Evolutionary conservation across 2,797 vertebrate genomes (phyloP).

Genomic region (Karalla daura): DNA sequence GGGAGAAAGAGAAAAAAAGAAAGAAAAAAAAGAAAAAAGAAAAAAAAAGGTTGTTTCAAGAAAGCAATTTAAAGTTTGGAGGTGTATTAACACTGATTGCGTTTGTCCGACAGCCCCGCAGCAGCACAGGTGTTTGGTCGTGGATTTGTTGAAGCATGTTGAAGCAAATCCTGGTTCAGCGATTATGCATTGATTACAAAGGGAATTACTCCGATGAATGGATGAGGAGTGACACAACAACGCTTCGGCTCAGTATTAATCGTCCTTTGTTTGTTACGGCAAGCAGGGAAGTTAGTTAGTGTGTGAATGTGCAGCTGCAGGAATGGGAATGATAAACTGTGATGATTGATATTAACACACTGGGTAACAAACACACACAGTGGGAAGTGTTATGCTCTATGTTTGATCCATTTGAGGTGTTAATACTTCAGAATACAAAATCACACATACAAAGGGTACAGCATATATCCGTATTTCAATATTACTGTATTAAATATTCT

Average conservation of each 20-base stretch:
- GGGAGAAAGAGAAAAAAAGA: too few species aligned
- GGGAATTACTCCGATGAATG: conserved; percentile 2
- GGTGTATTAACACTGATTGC: conserved; percentile 53
- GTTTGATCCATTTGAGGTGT: too few species aligned
- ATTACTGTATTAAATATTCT: too few species aligned
- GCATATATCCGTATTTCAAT: too few species aligned
- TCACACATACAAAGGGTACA: too few species aligned
- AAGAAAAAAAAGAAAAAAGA: too few species aligned
- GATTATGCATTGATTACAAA: not conserved
- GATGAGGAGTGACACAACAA: not conserved
- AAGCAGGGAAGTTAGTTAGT: not conserved
- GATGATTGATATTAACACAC: too few species aligned
- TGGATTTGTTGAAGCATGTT: conserved; percentile 22
- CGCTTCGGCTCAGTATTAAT: not conserved
- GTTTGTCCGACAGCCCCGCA: conserved; percentile 49
- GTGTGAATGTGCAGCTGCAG: not conserved
- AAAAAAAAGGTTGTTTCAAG: conserved; percentile 36
- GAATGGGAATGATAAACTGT: too few species aligned
- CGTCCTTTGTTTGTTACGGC: not conserved
- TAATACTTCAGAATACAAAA: too few species aligned
- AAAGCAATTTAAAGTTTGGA: conserved; percentile 68
- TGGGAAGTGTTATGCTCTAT: too few species aligned
- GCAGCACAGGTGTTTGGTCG: conserved; percentile 20
- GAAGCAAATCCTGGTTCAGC: conserved; percentile 21
- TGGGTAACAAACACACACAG: too few species aligned